Base-by-base conservation (phyloP, 2,888 invertebrate species). In the Papilio demoleus region DNA sequence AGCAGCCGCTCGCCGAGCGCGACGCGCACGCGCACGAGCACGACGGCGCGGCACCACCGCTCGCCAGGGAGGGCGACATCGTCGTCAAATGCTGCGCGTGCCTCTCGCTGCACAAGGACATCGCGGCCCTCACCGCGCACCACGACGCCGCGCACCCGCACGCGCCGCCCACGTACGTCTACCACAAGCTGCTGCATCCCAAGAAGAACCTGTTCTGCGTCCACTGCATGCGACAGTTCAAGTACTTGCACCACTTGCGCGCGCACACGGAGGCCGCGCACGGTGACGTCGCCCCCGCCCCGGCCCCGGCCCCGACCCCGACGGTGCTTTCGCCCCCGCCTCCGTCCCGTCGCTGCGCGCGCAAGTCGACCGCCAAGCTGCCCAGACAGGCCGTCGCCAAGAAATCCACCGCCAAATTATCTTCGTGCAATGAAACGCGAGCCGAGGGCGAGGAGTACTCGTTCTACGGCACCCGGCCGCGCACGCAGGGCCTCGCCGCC, bases 301-400 rank as follows among this genome's bases (percentile, higher is more conserved):
- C 14, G 4, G 50, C 45, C 24, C 8, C 36, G 9, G 11, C 4
- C 14, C 12, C n/a, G 9, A 62, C 67, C 8, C 45, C 73, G 5
- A 71, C 73, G 14, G 17, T 42, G n/a, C 1, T 8, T 1, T 71
- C 42, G 9, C 5, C 1, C 17, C 36, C 8, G 42, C 36, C 73
- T 0, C 24, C 36, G 1, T 24, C 67, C 0, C 87, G 80, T 63
- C 77, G 77, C 36, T 70, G 53, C 12, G 90, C 92, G 0, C 87
- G 77, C 47, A 94, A 94, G 75, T 94, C 94, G 0, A 94, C 94
- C 0, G 92, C 93, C 14, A 90, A 86, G 74, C 73, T 88, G 19
- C 89, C 90, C 11, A 2, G 9, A 12, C 61, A 47, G 38, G 42
- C 61, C 53, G 75, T 82, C 0, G 88, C 88, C 0, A 83, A 75